Evolutionary conservation across 2,888 invertebrate genomes (phyloP), one percentile per base, ranked within the genome.

Genomic region (Malacosoma neustria): DNA sequence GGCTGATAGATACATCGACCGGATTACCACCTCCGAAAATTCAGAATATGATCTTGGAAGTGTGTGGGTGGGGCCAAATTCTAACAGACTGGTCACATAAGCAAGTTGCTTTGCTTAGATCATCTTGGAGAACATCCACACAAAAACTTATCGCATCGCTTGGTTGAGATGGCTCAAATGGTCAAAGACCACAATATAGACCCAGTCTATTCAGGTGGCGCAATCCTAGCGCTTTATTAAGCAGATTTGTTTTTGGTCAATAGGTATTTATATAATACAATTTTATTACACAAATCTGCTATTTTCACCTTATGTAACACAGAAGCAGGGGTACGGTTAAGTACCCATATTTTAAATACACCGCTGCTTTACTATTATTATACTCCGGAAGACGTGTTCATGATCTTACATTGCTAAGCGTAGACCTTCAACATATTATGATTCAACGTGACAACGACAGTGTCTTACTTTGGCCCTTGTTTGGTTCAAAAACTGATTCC

Each of bases 91-190:
- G 49, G 49, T 35, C 42, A 11, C 4, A 4, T 4, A 14, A 14
- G n/a, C 39, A 46, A 15, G 22, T 36, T n/a, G 4, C 14, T 0
- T 34, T 49, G 14, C 33, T 47, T 1, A 32, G 37, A 33, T 30
- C 35, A 3, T 33, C 39, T 11, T 45, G 46, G 45, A 29, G 49
- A n/a, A 2, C 14, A 2, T 45, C 45, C 3, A 44, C 49, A 4
- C 5, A 33, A 29, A 42, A 34, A 11, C 45, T 7, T 51, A 49
- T 32, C 37, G 37, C 31, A 33, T 34, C n/a, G 46, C 6, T 45
- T 41, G 42, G 42, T 40, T 3, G 32, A 41, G 11, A 50, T 49
- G 52, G 3, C 41, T 14, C 7, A 9, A 13, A 50, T 48, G 49
- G 29, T 35, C 29, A 22, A 12, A 1, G 6, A 22, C 3, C 14